Percentiles rank a stretch among this genome's conserved stretches.
Evolutionary conservation across 2,797 vertebrate genomes (phyloP).

Genomic region (Hylomyscus alleni): DNA sequence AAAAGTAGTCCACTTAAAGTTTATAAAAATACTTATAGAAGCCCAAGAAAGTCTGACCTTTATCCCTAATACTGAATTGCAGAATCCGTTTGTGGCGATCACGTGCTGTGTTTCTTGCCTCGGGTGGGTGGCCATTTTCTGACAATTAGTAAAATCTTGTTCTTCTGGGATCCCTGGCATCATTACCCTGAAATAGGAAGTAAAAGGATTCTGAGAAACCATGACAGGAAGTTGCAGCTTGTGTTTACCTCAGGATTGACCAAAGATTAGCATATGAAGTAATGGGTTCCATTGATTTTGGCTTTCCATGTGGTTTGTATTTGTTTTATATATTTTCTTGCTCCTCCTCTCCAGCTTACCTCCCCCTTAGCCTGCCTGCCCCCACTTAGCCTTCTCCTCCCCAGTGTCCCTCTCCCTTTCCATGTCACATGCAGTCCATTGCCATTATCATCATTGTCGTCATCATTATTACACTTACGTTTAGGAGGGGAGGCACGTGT

Average conservation of each 20-base stretch:
- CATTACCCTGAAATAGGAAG: neutral
- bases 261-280: neutral
- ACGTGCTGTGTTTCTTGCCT: neutral
- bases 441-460: neutral
- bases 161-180: neutral
- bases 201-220: neutral
- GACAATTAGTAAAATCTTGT: slow-evolving; percentile 24
- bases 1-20: neutral
- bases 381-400: neutral
- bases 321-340: neutral
- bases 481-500: neutral
- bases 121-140: slow-evolving; percentile 10
- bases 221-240: neutral
- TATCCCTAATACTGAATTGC: neutral
- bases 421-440: neutral
- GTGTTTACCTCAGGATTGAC: neutral
- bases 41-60: neutral
- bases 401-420: neutral
- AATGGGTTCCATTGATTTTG: neutral
- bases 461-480: neutral
- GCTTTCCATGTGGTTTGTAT: neutral
- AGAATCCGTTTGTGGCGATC: slow-evolving; percentile 16
- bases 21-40: slow-evolving; percentile 20
- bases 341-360: neutral
- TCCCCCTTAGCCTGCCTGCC: no score